Percentiles rank a stretch among this genome's conserved stretches.
phyloP scores from a whole-genome alignment of 2,888 invertebrate species.

The Panorpa germanica region DNA sequence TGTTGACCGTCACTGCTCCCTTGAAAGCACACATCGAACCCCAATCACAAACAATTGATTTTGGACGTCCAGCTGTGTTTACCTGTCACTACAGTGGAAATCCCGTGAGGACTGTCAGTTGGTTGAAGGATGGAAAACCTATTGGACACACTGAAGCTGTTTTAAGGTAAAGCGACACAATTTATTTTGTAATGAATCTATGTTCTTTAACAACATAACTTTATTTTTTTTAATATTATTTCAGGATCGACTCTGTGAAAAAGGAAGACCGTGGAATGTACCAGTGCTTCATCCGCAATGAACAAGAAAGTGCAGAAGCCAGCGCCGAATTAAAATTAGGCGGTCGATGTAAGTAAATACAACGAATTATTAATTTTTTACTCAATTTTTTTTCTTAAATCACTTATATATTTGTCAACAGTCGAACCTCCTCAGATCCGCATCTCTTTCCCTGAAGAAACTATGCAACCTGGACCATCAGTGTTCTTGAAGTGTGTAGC shows the following conservation, averaged over 20 bases:
- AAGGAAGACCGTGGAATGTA: slow-evolving; percentile 96
- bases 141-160: slow-evolving; percentile 67
- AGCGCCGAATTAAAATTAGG: slow-evolving; percentile 85
- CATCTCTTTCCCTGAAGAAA: slow-evolving; percentile 75
- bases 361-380: slow-evolving; percentile 3
- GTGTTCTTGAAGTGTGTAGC: slow-evolving; percentile 83
- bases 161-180: slow-evolving; percentile 27
- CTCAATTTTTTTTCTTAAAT: slow-evolving; percentile 6
- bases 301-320: slow-evolving; percentile 83
- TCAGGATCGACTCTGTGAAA: slow-evolving; percentile 71
- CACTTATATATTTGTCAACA: slow-evolving; percentile 19
- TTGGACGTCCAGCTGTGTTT: slow-evolving; percentile 79
- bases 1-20: slow-evolving; percentile 81
- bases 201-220: background rate
- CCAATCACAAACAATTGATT: slow-evolving; percentile 79
- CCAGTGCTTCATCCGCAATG: slow-evolving; percentile 86
- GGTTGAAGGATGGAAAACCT: slow-evolving; percentile 83
- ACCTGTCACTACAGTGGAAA: slow-evolving; percentile 82
- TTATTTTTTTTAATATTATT: slow-evolving; percentile 11
- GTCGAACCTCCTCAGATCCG: slow-evolving; percentile 80
- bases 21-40: slow-evolving; percentile 78
- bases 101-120: slow-evolving; percentile 76
- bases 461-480: slow-evolving; percentile 75
- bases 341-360: slow-evolving; percentile 50
- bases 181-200: slow-evolving; percentile 1